phyloP scores from a whole-genome alignment of 2,888 invertebrate species.

The Microplitis deprimator region DNA sequence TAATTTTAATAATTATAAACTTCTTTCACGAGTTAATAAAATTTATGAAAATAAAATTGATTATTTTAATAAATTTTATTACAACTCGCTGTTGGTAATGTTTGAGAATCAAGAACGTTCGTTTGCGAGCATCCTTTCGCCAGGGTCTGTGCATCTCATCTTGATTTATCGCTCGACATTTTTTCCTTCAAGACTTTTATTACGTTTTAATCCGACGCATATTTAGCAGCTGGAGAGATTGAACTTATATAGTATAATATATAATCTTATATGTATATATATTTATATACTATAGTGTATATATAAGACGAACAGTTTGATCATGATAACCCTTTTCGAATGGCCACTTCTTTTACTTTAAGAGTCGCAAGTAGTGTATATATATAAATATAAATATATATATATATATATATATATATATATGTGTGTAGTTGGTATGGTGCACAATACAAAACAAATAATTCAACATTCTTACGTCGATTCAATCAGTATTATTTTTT shows the following conservation, averaged over 20 bases:
- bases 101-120: not conserved
- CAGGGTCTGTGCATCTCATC: constrained; percentile 41
- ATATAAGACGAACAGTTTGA: constrained; percentile 9
- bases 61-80: not conserved
- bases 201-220: constrained; percentile 62
- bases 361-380: not conserved
- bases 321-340: constrained; percentile 21
- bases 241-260: constrained; percentile 30
- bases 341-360: not conserved
- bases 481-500: constrained; percentile 15
- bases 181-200: constrained; percentile 61
- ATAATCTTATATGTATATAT: not conserved
- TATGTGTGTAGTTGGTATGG: not conserved
- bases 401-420: not conserved
- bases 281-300: not conserved
- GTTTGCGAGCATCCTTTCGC: not conserved
- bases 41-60: not conserved
- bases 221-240: constrained; percentile 48
- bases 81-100: not conserved
- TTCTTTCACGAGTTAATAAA: not conserved
- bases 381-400: not conserved
- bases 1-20: not conserved
- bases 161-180: constrained; percentile 66
- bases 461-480: constrained; percentile 1
- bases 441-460: constrained; percentile 2